Percentiles rank a stretch among this genome's conserved stretches.
These are phyloP conservation scores for Thymelicus acteon DNA, from an alignment of 2,888 invertebrate genomes.

Conservation along the genomic window DNA sequence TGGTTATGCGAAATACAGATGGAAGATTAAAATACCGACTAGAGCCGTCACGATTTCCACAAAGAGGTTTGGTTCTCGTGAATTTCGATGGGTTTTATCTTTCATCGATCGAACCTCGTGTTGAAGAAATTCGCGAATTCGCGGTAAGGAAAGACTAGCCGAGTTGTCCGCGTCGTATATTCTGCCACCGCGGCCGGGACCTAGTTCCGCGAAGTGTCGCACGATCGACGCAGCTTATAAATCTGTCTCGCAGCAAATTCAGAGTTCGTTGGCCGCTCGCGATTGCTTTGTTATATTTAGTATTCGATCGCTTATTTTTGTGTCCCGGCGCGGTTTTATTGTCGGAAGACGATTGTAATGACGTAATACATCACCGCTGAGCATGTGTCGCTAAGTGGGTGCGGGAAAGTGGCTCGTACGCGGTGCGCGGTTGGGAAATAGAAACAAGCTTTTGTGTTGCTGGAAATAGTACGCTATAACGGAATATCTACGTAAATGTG, in stretches of 20 bases:
- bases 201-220: constrained; percentile 27
- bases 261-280: constrained; percentile 56
- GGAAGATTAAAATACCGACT: not conserved
- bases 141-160: not conserved
- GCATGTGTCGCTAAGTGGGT: constrained; percentile 35
- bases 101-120: not conserved
- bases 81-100: not conserved
- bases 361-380: constrained; percentile 35
- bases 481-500: constrained; percentile 2
- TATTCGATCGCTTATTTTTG: constrained; percentile 37
- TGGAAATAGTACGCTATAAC: constrained; percentile 22
- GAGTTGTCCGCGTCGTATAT: not conserved
- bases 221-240: constrained; percentile 51
- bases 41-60: not conserved
- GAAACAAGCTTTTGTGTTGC: constrained; percentile 4
- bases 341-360: constrained; percentile 36
- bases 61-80: not conserved
- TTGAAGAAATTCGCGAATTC: not conserved
- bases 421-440: constrained; percentile 14
- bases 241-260: constrained; percentile 61
- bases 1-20: not conserved
- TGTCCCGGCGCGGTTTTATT: constrained; percentile 35
- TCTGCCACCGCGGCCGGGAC: not conserved
- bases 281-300: constrained; percentile 39
- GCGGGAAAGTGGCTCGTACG: constrained; percentile 21